Evolutionary conservation across 1,140 invertebrate genomes (phyloP), one percentile per base, ranked within the genome.

Genomic region (Ectropis grisescens): DNA sequence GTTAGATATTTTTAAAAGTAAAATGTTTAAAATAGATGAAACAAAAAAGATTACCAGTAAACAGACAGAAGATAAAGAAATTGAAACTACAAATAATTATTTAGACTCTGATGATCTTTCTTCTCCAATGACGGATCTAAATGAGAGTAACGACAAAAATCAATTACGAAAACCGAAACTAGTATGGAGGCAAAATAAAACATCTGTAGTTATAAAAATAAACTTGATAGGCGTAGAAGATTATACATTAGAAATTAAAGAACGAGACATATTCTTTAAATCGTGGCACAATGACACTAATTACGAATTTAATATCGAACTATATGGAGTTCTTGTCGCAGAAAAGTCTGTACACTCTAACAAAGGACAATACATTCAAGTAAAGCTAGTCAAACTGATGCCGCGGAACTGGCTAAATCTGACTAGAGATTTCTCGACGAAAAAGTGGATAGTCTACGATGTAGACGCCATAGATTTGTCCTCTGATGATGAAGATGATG

Each of bases 371-470:
- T 72, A 72, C 36, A 55, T 81, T 11, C 28, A 51, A 8, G 47
- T 76, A 0, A 68, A 60, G 15, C 26, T 81, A 4, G 14, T 11
- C 2, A 81, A 78, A 44, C 13, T 67, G 1, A 33, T 68, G 24
- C n/a, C n/a, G 62, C 32, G 23, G 68, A 54, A 25, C n/a, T 81
- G 76, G 76, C 24, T 67, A 15, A 61, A 50, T 0, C 34, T 81
- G 7, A 66, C 59, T 0, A 64, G 47, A 33, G 54, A 66, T 15
- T n/a, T n/a, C n/a, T 34, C 24, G 1, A 37, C 58, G 9, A 54
- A 47, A 25, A 69, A 68, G 36, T 76, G 70, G 70, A 74, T 78
- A 16, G 45, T 53, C 0, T 81, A 78, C 37, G 72, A 81, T 33
- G 43, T 58, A 6, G 71, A 76, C 15, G 29, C 34, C 5, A 57